Evolutionary conservation across 1,140 invertebrate genomes (phyloP).

Genomic region (Meloidogyne floridensis): DNA sequence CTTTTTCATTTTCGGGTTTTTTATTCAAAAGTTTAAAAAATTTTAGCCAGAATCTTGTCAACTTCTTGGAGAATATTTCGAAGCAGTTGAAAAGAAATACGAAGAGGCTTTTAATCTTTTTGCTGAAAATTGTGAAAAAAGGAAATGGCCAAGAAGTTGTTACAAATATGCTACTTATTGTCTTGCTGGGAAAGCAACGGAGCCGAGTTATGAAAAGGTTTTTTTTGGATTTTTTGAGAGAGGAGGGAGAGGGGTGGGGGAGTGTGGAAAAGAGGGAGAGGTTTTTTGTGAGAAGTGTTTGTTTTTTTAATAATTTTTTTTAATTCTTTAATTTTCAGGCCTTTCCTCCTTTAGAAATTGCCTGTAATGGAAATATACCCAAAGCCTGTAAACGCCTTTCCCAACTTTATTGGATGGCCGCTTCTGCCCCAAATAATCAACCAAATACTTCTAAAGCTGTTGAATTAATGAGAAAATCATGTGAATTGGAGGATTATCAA

Average conservation of each 20-base stretch:
- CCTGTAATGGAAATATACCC: constrained; percentile 58
- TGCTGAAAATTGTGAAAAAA: constrained; percentile 54
- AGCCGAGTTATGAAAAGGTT: constrained; percentile 26
- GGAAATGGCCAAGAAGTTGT: constrained; percentile 58
- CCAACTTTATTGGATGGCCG: constrained; percentile 59
- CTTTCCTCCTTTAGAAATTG: constrained; percentile 53
- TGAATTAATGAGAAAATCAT: constrained; percentile 58
- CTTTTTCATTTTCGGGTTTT: too few species aligned
- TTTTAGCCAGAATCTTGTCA: constrained; percentile 58
- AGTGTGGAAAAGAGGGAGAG: too few species aligned
- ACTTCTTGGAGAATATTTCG: constrained; percentile 58
- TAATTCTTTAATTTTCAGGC: constrained; percentile 30
- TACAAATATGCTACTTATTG: constrained; percentile 60
- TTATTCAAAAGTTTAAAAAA: background rate
- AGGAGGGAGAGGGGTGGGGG: too few species aligned
- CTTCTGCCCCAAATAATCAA: constrained; percentile 41
- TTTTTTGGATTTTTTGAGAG: constrained; percentile 2
- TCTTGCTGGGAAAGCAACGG: constrained; percentile 49
- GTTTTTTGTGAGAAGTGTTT: background rate
- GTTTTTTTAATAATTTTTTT: constrained; percentile 18
- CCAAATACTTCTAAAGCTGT: constrained; percentile 53
- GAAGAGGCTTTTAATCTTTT: constrained; percentile 51
- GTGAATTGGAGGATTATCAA: constrained; percentile 61
- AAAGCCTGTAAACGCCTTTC: constrained; percentile 53
- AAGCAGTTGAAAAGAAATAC: constrained; percentile 57